A percentile compares a stretch with the other conserved stretches of the same genome.
phyloP scores from a whole-genome alignment of 2,113 vertebrate species.

The Pangasianodon hypophthalmus region DNA sequence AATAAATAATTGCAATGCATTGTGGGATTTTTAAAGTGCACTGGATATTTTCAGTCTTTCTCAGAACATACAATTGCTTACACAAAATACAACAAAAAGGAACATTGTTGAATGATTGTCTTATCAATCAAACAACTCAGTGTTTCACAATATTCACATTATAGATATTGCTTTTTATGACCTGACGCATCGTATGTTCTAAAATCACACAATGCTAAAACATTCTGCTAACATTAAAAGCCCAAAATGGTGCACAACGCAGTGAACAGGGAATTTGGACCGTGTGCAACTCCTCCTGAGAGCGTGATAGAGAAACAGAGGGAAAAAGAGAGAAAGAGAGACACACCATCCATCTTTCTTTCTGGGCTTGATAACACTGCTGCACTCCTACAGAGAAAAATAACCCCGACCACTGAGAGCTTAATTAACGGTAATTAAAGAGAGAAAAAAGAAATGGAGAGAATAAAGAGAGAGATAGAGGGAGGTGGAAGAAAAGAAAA shows the following conservation, averaged over 20 bases:
- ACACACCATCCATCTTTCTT: slow-evolving; percentile 1
- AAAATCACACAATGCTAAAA: background rate
- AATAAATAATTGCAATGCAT: background rate
- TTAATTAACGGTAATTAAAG: slow-evolving; percentile 19
- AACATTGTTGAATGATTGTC: background rate
- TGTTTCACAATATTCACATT: background rate
- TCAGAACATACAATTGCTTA: background rate
- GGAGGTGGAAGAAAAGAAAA: slow-evolving; percentile 43
- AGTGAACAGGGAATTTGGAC: background rate
- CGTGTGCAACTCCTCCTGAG: background rate
- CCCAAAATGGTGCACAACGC: background rate
- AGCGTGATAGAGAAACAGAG: background rate
- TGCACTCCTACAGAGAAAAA: slow-evolving; percentile 22
- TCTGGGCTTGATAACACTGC: background rate
- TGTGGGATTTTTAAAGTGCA: background rate
- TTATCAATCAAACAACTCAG: background rate
- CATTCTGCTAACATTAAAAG: background rate
- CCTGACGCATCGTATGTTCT: background rate
- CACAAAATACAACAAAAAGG: background rate
- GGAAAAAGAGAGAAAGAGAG: background rate
- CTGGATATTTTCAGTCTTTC: background rate
- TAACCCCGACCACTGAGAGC: slow-evolving; percentile 9
- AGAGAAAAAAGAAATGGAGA: slow-evolving; percentile 44
- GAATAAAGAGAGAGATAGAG: slow-evolving; percentile 62
- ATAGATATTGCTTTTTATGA: too few species aligned